A percentile compares a stretch with the other conserved stretches of the same genome.
Conservation (phyloP, 2,113 vertebrate genomes). For the Candoia aspera region DNA sequence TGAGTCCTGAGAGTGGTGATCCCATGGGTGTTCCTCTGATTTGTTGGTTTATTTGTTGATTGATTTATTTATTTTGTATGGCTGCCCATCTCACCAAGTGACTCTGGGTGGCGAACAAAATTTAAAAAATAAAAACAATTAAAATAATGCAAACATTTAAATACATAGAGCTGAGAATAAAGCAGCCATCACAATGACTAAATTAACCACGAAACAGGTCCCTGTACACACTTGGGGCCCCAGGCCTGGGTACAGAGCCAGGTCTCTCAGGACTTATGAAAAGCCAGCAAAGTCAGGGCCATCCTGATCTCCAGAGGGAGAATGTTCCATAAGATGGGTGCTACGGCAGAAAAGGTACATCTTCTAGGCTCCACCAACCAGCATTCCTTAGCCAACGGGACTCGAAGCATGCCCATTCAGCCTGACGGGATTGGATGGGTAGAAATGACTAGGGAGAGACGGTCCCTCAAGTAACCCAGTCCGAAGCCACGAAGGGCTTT, state of each 20-base stretch:
- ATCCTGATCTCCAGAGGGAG: background rate
- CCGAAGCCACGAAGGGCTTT: too few relatives aligned
- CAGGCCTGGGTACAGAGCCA: background rate
- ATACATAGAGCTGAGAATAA: background rate
- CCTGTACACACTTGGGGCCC: background rate
- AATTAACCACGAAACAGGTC: background rate
- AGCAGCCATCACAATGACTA: background rate
- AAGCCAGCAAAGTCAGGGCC: background rate
- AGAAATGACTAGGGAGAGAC: background rate
- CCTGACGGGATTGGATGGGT: background rate
- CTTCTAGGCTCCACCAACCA: background rate
- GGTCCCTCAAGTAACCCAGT: background rate
- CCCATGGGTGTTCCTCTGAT: background rate
- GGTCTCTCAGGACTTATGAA: background rate
- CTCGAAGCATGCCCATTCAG: background rate
- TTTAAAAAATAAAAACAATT: background rate
- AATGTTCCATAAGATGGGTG: background rate
- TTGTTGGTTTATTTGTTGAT: background rate
- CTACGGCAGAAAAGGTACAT: background rate
- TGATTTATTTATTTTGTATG: background rate
- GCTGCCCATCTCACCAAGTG: background rate
- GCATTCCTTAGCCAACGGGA: background rate
- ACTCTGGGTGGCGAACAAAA: background rate
- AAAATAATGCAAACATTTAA: background rate
- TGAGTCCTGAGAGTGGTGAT: background rate